A percentile compares a stretch with the other conserved stretches of the same genome.
phyloP scores from a whole-genome alignment of 2,888 invertebrate species.

The Caradrina kadenii region DNA sequence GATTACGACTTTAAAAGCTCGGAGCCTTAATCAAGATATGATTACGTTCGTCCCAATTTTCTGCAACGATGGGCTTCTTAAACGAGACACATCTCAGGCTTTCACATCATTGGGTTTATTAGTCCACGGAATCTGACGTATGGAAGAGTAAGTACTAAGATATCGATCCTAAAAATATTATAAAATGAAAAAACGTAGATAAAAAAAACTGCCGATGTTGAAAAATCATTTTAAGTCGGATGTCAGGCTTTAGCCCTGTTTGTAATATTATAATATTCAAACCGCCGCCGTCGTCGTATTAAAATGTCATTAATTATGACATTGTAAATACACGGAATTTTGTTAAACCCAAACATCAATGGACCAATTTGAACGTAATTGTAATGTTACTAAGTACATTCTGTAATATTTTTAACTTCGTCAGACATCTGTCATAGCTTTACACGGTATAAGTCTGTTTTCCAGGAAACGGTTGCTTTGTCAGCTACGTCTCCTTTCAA shows the following conservation, averaged over 20 bases:
- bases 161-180: too few relatives aligned
- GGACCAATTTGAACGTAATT: background rate
- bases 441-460: too few relatives aligned
- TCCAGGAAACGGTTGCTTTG: background rate
- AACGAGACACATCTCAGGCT: conserved; percentile 13
- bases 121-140: background rate
- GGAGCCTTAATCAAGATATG: conserved; percentile 33
- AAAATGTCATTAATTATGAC: too few relatives aligned
- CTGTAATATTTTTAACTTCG: background rate
- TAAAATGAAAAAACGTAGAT: too few relatives aligned
- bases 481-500: background rate
- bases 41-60: conserved; percentile 52
- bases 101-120: conserved; percentile 46
- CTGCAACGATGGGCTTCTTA: conserved; percentile 28
- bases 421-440: background rate
- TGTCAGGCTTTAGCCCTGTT: too few relatives aligned
- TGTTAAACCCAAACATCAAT: background rate
- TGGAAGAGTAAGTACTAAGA: background rate
- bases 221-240: too few relatives aligned
- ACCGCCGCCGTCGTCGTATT: too few relatives aligned
- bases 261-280: too few relatives aligned
- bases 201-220: too few relatives aligned
- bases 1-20: conserved; percentile 26
- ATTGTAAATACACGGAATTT: background rate
- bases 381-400: background rate